Percentiles rank a stretch among this genome's conserved stretches.
Evolutionary conservation across 2,113 vertebrate species (phyloP).

Genomic region (Gallinago paraguaiae): DNA sequence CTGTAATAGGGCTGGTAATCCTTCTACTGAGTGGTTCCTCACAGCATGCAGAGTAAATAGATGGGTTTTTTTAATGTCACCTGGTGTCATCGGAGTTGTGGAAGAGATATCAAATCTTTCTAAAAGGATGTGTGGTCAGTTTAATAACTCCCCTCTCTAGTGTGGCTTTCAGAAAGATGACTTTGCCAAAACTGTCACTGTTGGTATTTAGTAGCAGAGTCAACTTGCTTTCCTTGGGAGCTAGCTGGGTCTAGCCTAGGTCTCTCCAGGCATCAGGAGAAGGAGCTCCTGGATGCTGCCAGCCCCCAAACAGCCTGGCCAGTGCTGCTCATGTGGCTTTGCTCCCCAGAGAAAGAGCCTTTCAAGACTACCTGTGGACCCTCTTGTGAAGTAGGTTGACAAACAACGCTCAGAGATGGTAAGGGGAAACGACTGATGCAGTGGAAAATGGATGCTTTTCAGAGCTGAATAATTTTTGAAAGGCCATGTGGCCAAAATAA

Average conservation of each 20-base stretch:
- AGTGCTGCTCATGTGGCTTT: background rate
- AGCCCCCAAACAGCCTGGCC: background rate
- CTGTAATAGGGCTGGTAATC: background rate
- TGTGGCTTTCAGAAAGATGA: background rate
- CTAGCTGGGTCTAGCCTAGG: background rate
- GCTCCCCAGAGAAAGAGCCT: background rate
- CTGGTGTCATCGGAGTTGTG: background rate
- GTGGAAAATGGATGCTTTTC: background rate
- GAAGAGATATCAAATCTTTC: background rate
- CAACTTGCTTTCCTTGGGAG: background rate
- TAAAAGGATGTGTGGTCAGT: background rate
- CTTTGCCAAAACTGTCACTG: background rate
- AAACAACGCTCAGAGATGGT: rapidly evolving
- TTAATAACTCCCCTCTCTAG: background rate
- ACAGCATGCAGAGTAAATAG: background rate
- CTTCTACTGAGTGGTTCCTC: background rate
- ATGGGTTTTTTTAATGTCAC: background rate
- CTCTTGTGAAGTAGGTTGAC: background rate
- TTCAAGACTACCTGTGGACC: rapidly evolving
- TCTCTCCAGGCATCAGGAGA: background rate
- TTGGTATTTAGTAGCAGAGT: background rate
- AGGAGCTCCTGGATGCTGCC: background rate
- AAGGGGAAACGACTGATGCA: background rate
- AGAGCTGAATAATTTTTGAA: background rate
- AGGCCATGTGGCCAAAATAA: background rate